Evolutionary conservation across 2,113 vertebrate genomes (phyloP).

Genomic region (Thermophis baileyi): DNA sequence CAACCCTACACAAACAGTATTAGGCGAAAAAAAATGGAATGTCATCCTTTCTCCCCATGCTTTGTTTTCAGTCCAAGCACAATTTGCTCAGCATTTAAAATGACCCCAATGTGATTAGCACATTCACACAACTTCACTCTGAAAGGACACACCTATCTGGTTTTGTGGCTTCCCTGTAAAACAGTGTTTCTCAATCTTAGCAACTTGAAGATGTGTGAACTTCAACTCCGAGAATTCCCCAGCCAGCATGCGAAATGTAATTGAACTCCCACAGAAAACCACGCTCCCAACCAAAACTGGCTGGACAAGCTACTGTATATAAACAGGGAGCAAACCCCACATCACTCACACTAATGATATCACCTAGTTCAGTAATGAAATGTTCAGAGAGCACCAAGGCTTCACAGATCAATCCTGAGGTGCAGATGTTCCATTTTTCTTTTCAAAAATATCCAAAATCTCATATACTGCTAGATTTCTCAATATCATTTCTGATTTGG

Average conservation of each 20-base stretch:
- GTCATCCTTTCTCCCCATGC: background rate
- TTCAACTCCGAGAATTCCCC: background rate
- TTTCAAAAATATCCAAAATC: background rate
- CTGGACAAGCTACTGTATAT: background rate
- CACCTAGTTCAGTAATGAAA: background rate
- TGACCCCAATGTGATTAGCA: background rate
- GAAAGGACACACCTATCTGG: background rate
- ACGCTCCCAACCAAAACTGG: background rate
- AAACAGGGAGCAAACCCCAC: background rate
- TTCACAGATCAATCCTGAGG: background rate
- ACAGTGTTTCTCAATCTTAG: background rate
- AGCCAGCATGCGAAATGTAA: background rate
- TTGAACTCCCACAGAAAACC: background rate
- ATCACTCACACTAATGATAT: background rate
- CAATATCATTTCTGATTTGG: background rate
- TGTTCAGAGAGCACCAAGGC: background rate
- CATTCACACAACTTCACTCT: background rate
- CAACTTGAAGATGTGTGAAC: background rate
- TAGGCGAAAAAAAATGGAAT: background rate
- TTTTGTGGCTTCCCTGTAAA: background rate
- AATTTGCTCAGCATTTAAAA: background rate
- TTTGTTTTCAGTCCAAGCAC: fast-evolving
- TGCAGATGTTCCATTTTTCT: background rate
- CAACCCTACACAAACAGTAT: background rate
- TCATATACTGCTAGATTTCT: background rate